Evolutionary conservation across 2,113 vertebrate species (phyloP), one percentile per base, ranked within the genome.

Genomic region (Dermatemys mawii): DNA sequence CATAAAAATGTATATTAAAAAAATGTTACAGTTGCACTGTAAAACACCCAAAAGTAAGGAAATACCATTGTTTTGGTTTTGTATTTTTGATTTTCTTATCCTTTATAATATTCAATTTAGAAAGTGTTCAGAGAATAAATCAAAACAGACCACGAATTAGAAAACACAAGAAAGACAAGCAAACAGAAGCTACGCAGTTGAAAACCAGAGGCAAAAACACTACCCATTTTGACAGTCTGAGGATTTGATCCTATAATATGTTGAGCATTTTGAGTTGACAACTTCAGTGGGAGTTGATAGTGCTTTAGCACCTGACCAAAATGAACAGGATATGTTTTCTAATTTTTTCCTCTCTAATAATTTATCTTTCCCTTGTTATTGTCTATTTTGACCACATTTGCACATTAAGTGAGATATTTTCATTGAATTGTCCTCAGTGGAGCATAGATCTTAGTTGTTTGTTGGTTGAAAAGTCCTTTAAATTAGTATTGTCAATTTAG

Each of bases 11-110:
- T 26, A 32, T 82, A 57, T 32, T 53, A 89, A 92, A 49, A 80
- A n/a, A 92, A 73, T 54, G 41, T 89, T 88, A 32, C 11, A 76
- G 16, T 93, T 93, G 89, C 67, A 29, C 78, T 89, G 85, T 94
- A 92, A 75, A 81, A 88, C 53, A 67, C 88, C 92, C 8, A 83
- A 38, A 70, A 21, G n/a, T 38, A 70, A 70, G 35, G n/a, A 70
- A 70, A 70, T 22, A 70, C n/a, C n/a, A 38, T 70, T 67, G 35
- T 67, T 67, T 67, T 70, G 35, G 16, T 38, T 38, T 38, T 70
- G n/a, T 21, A 70, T 70, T 70, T 70, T 70, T 70, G 32, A 38
- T 70, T 38, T 70, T 70, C 63, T 70, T 38, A 70, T 70, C 63
- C 63, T 70, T 38, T n/a, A 70, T 70, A 38, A 70, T 67, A n/a